phyloP scores from a whole-genome alignment of 2,888 invertebrate species.

The Drosophila paranaensis region DNA sequence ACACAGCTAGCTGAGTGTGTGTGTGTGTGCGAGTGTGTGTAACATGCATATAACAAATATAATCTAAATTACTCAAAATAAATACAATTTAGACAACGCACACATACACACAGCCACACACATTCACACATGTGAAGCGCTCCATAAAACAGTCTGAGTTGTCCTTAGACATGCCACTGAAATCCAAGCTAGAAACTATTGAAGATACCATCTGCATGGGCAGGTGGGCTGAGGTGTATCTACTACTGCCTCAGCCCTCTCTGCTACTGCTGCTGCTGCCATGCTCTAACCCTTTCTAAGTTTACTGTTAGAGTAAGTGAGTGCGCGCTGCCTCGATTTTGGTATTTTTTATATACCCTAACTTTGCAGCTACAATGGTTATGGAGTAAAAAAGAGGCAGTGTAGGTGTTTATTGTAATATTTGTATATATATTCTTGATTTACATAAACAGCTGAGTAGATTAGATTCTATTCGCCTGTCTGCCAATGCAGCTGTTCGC shows the following conservation, averaged over 20 bases:
- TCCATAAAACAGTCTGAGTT: conserved; percentile 53
- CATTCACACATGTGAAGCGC: not conserved
- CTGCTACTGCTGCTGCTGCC: conserved; percentile 4
- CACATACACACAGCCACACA: conserved; percentile 20
- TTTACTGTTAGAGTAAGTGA: conserved; percentile 35
- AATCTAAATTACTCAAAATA: conserved; percentile 74
- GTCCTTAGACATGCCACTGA: conserved; percentile 72
- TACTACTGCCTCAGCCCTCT: not conserved
- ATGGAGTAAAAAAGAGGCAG: no score
- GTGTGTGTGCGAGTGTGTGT: conserved; percentile 19
- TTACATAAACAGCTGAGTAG: no score
- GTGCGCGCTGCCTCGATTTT: conserved; percentile 9
- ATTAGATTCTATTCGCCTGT: no score
- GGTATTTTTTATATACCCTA: not conserved
- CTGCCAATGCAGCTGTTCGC: no score
- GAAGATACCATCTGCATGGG: conserved; percentile 20
- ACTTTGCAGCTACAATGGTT: no score
- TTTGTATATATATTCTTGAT: not conserved
- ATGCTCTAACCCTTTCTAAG: conserved; percentile 19
- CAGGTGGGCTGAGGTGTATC: not conserved
- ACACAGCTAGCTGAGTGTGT: conserved; percentile 31
- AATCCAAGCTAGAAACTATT: conserved; percentile 48
- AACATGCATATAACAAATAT: conserved; percentile 35
- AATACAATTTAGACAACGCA: conserved; percentile 69
- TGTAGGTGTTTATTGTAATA: not conserved